These are phyloP conservation scores for Drosophila heteroneura DNA, from an alignment of 2,888 invertebrate species.

Conservation along the genomic window DNA sequence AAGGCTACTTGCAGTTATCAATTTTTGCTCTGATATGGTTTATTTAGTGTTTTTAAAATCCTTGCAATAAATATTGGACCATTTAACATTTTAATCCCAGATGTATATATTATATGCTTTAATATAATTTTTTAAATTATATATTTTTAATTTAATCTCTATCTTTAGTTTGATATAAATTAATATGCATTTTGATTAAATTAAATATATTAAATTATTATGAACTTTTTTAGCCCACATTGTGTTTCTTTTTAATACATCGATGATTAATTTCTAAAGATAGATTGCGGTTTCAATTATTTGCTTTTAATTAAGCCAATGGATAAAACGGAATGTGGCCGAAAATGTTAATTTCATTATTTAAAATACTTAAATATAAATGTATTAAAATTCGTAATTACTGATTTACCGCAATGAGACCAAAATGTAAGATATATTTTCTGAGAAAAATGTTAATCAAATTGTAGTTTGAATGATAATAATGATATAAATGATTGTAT, in stretches of 20 bases:
- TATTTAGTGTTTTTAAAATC: neutral
- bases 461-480: neutral
- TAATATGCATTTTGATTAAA: neutral
- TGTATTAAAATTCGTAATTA: neutral
- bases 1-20: neutral
- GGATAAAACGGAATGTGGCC: neutral
- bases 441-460: rapidly evolving
- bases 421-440: neutral
- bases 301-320: neutral
- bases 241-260: no score
- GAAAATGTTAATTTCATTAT: neutral
- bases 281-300: neutral
- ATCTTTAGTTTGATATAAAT: neutral
- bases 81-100: no score
- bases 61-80: neutral
- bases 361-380: neutral
- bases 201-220: neutral
- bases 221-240: neutral
- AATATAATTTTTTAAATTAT: neutral
- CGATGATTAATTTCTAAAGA: no score
- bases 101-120: no score
- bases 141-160: neutral
- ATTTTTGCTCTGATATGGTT: neutral
- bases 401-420: neutral
- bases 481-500: neutral